Evolutionary conservation across 1,140 invertebrate species (phyloP).

Genomic region (Cepaea nemoralis): DNA sequence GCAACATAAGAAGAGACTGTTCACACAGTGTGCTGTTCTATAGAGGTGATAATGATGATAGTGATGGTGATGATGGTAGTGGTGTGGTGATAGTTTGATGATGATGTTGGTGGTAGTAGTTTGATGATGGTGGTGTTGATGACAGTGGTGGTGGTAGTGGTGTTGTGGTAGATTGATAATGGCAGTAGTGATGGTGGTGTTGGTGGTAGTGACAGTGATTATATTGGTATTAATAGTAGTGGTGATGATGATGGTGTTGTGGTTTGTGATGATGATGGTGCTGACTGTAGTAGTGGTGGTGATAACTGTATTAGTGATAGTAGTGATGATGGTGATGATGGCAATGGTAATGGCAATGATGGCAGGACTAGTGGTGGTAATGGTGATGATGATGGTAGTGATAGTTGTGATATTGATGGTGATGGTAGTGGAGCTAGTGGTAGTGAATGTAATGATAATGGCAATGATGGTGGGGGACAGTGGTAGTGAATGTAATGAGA

Average conservation of each 20-base stretch:
- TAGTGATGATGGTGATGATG: neutral
- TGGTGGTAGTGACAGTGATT: neutral
- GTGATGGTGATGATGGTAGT: neutral
- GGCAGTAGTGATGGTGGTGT: neutral
- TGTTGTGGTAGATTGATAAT: no score
- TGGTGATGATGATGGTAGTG: neutral
- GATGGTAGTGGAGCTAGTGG: neutral
- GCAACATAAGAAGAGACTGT: no score
- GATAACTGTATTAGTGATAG: neutral
- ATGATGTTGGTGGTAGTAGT: slow-evolving; percentile 22
- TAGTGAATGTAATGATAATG: neutral
- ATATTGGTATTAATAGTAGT: neutral
- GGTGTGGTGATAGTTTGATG: no score
- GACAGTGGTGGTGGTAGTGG: neutral
- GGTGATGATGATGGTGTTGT: neutral
- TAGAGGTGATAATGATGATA: slow-evolving; percentile 7
- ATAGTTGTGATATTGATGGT: neutral
- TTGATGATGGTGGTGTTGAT: slow-evolving; percentile 25
- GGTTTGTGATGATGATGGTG: neutral
- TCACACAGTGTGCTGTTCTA: no score
- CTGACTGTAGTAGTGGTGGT: neutral
- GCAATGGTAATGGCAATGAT: neutral
- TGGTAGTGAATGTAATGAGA: neutral
- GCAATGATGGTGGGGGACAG: neutral
- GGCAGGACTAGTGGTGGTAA: neutral